phyloP scores from a whole-genome alignment of 2,113 vertebrate species.

The Desmodus rotundus region DNA sequence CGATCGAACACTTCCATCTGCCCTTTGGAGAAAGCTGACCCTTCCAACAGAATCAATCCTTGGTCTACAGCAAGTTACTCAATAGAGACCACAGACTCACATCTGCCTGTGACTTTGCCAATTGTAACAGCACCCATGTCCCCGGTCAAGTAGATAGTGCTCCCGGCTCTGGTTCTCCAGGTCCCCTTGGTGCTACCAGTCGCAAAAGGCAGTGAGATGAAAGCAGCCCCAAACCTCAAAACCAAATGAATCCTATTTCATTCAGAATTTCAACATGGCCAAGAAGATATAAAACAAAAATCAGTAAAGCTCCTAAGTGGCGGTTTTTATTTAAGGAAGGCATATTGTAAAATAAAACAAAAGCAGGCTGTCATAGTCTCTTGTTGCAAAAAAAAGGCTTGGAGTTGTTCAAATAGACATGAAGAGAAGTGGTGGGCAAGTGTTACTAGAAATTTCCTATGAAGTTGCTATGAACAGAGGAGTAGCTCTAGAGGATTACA shows the following conservation, averaged over 20 bases:
- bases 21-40: conserved; percentile 51
- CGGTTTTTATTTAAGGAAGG: conserved; percentile 6
- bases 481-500: background rate
- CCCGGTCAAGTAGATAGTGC: background rate
- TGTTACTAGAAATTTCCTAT: background rate
- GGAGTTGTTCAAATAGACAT: background rate
- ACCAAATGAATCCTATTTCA: background rate
- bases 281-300: conserved; percentile 21
- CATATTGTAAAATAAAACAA: conserved; percentile 15
- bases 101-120: background rate
- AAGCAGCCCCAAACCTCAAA: background rate
- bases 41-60: conserved; percentile 37
- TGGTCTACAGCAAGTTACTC: conserved; percentile 35
- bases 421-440: background rate
- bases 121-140: background rate
- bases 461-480: background rate
- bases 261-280: background rate
- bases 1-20: background rate
- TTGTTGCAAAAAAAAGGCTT: background rate
- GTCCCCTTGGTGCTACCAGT: background rate
- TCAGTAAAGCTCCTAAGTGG: background rate
- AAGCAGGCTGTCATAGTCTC: background rate
- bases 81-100: conserved; percentile 38
- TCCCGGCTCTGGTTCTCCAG: background rate
- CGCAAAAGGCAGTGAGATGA: background rate